phyloP scores from a whole-genome alignment of 2,888 invertebrate genomes.

The Mamestra brassicae region DNA sequence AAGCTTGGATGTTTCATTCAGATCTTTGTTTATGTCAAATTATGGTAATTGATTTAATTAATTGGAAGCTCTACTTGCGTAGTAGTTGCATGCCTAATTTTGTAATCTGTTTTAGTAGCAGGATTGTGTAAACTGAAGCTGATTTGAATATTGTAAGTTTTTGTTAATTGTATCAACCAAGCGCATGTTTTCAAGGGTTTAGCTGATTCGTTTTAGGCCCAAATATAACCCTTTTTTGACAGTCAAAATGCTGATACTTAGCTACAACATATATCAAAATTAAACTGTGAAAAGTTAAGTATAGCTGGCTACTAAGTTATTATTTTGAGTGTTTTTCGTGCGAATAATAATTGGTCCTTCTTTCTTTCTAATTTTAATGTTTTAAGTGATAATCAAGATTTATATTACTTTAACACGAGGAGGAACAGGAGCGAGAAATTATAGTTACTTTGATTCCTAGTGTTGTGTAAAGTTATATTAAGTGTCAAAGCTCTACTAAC shows the following conservation, averaged over 20 bases:
- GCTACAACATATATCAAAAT: too few relatives aligned
- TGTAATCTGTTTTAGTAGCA: conserved; percentile 25
- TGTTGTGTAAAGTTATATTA: conserved; percentile 36
- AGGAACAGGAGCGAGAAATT: neutral
- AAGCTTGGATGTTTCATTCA: conserved; percentile 49
- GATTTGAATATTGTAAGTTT: neutral
- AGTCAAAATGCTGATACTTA: too few relatives aligned
- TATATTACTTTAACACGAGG: too few relatives aligned
- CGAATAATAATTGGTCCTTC: too few relatives aligned
- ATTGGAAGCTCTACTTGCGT: conserved; percentile 33
- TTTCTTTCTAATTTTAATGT: too few relatives aligned
- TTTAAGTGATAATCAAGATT: neutral
- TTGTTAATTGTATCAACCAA: neutral
- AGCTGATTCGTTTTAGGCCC: too few relatives aligned
- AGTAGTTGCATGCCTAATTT: conserved; percentile 16
- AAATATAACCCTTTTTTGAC: too few relatives aligned
- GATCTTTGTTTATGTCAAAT: conserved; percentile 57
- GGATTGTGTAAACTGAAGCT: conserved; percentile 15
- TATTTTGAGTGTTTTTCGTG: too few relatives aligned
- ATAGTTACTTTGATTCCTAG: neutral
- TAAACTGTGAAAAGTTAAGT: too few relatives aligned
- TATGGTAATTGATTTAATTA: conserved; percentile 57
- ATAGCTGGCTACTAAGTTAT: too few relatives aligned
- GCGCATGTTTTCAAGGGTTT: neutral
- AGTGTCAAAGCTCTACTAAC: conserved; percentile 52